Evolutionary conservation across 92 coral and sea anemone genomes (phyloP), one percentile per base, ranked within the genome.

Genomic region (Parazoanthus swiftii): DNA sequence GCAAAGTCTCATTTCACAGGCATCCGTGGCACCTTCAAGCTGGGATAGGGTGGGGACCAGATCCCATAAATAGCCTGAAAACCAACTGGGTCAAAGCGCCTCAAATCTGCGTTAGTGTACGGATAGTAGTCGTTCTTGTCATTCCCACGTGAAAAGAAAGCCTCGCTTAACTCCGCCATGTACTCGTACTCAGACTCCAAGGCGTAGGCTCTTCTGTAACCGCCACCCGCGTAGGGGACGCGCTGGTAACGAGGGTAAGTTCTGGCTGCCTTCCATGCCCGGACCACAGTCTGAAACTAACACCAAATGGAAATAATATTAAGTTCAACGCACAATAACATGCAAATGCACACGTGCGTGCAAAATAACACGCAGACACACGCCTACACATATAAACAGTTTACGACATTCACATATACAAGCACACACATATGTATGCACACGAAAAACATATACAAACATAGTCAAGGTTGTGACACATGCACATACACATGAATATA

Each of bases 161-260:
- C 90, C 48, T 88, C 90, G 46, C 90, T 88, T 58, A 88, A 58
- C 78, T 88, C 90, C 10, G 88, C 90, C 90, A 88, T 88, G 75
- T 48, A 88, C 43, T 88, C 90, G 88, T 76, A 88, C 67, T 78
- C 77, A 44, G 65, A 37, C 77, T 76, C 81, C 46, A 78, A 3
- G 16, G 79, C 80, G 78, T 88, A 88, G 11, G 70, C 90, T 16
- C 33, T 68, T 46, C 90, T 33, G 75, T 44, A 33, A 18, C 90
- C 90, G 35, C 90, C 90, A 56, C 77, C 86, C 33, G 86, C 90
- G 42, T 88, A 88, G 14, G 76, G 76, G 33, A 88, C 90, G 51
- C 80, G 81, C 50, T 67, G 79, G 42, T 88, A 88, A n/a, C 29
- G 46, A 23, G 50, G 75, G 65, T 73, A 79, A 25, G 38, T 8